Conservation (phyloP, 2,113 vertebrate species). For the Macheiramphus alcinus region DNA sequence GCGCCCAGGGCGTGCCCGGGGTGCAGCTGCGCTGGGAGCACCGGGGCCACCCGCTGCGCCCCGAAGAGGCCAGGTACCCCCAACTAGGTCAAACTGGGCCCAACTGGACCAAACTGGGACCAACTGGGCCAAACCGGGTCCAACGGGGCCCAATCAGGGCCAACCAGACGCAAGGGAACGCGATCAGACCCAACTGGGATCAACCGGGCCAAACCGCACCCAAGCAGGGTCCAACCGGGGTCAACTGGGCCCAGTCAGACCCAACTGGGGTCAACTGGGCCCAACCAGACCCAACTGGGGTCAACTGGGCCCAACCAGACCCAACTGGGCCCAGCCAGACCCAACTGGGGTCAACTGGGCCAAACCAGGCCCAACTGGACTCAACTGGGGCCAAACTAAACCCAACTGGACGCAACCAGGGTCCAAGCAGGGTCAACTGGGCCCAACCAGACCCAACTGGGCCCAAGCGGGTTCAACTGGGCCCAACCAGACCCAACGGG, state of each 20-base stretch:
- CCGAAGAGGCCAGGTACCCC: background rate
- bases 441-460: too few species aligned
- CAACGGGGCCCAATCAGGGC: background rate
- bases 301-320: too few species aligned
- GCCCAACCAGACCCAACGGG: background rate
- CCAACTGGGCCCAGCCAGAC: too few species aligned
- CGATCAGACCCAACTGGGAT: background rate
- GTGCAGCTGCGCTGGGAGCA: background rate
- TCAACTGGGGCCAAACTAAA: too few species aligned
- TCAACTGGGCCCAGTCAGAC: too few species aligned
- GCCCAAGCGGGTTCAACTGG: too few species aligned
- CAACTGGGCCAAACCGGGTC: background rate
- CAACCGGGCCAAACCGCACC: too few species aligned
- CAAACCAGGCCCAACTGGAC: accelerated
- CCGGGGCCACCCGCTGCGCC: background rate
- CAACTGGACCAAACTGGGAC: background rate
- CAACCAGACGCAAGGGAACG: too few species aligned
- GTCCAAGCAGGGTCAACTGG: too few species aligned
- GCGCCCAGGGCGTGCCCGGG: background rate
- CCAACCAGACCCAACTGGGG: background rate
- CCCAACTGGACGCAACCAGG: too few species aligned
- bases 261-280: background rate
- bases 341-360: accelerated
- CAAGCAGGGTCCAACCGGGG: accelerated
- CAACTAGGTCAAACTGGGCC: accelerated